These are phyloP conservation scores for Lymantria dispar DNA, from an alignment of 2,888 invertebrate species.

Conservation along the genomic window DNA sequence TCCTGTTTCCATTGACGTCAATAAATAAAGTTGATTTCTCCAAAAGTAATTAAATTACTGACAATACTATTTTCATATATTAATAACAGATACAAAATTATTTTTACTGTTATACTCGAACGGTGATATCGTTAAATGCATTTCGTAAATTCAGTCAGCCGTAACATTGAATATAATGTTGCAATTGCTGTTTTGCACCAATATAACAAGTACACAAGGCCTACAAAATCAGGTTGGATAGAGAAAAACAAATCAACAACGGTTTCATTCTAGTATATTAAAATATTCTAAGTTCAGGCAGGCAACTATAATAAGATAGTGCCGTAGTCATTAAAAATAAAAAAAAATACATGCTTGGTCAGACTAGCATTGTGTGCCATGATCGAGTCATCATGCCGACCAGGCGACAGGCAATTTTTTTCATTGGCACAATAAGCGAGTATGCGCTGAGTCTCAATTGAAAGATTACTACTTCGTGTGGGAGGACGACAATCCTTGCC, in stretches of 20 bases:
- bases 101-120: constrained; percentile 41
- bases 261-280: not conserved
- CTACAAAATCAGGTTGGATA: constrained; percentile 34
- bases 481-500: constrained; percentile 73
- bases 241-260: not conserved
- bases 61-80: constrained; percentile 1
- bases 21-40: constrained; percentile 13
- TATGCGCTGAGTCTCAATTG: constrained; percentile 73
- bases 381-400: constrained; percentile 32
- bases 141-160: constrained; percentile 58
- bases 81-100: constrained; percentile 15
- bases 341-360: constrained; percentile 4
- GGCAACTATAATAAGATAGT: not conserved
- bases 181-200: constrained; percentile 36
- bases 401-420: constrained; percentile 64
- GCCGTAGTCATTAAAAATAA: constrained; percentile 1
- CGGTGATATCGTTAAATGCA: constrained; percentile 38
- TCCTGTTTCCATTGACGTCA: constrained; percentile 2
- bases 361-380: constrained; percentile 11
- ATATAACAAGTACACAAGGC: constrained; percentile 57
- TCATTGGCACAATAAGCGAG: constrained; percentile 76
- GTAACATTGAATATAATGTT: constrained; percentile 50
- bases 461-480: constrained; percentile 72
- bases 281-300: not conserved
- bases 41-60: constrained; percentile 4